These are phyloP conservation scores for Chironomus striatipennis DNA, from an alignment of 1,140 invertebrate genomes.

Conservation along the genomic window DNA sequence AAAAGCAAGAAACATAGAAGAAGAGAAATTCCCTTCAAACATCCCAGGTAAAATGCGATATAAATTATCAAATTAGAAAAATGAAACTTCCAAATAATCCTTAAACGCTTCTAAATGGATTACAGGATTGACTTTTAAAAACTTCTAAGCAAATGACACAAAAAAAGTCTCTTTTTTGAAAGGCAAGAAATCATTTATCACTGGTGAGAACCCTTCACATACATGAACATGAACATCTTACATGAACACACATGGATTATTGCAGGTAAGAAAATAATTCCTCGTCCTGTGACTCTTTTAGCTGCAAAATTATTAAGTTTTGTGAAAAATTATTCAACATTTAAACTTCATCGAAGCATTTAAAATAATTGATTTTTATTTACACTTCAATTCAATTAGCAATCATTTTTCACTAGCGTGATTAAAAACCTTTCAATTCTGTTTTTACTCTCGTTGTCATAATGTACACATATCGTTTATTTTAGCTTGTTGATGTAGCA, in stretches of 20 bases:
- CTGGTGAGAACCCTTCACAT: background rate
- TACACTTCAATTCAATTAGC: no score
- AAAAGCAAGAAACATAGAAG: background rate
- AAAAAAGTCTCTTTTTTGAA: background rate
- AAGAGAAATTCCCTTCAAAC: background rate
- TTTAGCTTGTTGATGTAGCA: no score
- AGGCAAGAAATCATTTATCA: background rate
- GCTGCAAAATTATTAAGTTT: no score
- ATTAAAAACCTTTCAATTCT: constrained; percentile 14
- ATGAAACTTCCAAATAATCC: constrained; percentile 1
- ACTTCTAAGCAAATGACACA: background rate
- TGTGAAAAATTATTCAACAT: no score
- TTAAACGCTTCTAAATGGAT: constrained; percentile 20
- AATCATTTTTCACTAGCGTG: background rate
- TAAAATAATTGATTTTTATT: no score
- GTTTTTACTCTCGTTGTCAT: no score
- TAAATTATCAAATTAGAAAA: background rate
- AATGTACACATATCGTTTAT: no score
- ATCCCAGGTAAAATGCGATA: background rate
- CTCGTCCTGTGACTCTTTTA: background rate
- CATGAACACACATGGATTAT: background rate
- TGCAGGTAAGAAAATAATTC: background rate
- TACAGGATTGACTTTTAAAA: constrained; percentile 18
- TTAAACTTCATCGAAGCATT: no score
- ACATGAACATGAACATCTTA: no score